phyloP scores from a whole-genome alignment of 2,797 vertebrate genomes.

The Schizothorax lantsangensis region DNA sequence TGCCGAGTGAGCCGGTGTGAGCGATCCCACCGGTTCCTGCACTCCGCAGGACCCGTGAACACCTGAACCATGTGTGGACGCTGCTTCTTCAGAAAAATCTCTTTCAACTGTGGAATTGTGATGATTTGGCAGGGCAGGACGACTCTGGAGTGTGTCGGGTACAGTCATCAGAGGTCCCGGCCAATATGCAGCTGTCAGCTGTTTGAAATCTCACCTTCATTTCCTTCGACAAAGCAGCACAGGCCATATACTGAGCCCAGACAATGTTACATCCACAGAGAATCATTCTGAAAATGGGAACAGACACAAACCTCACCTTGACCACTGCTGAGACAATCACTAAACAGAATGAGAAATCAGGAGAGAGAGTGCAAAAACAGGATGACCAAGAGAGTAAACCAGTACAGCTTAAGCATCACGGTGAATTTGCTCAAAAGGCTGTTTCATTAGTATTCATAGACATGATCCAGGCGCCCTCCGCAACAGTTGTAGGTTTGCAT shows the following conservation, averaged over 20 bases:
- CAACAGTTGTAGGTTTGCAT: conserved; percentile 46
- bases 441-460: conserved; percentile 54
- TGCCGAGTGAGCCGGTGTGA: conserved; percentile 18
- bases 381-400: conserved; percentile 34
- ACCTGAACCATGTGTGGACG: conserved; percentile 41
- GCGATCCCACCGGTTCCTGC: conserved; percentile 13
- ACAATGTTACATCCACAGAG: neutral
- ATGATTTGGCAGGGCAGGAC: conserved; percentile 34
- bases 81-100: conserved; percentile 18
- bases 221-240: conserved; percentile 21
- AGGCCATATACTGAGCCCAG: conserved; percentile 19
- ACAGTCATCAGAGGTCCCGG: conserved; percentile 19
- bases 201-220: conserved; percentile 30
- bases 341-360: conserved; percentile 9
- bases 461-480: conserved; percentile 36
- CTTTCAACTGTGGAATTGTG: conserved; percentile 27
- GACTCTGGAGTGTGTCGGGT: conserved; percentile 20
- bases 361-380: neutral
- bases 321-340: conserved; percentile 14
- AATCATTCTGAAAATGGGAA: conserved; percentile 1
- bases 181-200: conserved; percentile 33
- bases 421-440: conserved; percentile 44
- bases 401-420: conserved; percentile 5
- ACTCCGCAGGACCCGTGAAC: conserved; percentile 23
- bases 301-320: conserved; percentile 23